Base-by-base conservation (phyloP, 1,140 invertebrate species). In the Carposina sasakii region DNA sequence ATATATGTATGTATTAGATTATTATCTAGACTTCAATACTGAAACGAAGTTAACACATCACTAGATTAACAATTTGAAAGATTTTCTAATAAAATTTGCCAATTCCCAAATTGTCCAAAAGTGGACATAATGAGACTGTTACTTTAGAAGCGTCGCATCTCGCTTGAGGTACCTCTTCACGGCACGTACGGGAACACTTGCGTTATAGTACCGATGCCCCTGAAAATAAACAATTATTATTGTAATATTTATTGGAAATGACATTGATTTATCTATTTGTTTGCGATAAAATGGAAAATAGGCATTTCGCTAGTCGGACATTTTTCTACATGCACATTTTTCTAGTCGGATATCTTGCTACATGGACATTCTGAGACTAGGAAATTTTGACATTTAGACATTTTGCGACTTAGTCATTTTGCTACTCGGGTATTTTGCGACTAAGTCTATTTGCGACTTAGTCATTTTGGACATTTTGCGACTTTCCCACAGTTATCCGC, bases 161-260 rank as follows among this genome's bases (percentile, higher is more conserved):
- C 5, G 24, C 5, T 6, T 12, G 5, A 6, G 24, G 24, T 5
- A 6, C 12, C 24, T 26, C 24, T 49, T 71, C 63, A 71, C 44
- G 75, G 75, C 41, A 78, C 48, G 43, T 74, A 69, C 0, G 92
- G 91, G 78, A 96, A 96, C 6, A 95, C 89, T 71, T 96, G 93
- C 0, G 94, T 95, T 5, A 99, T 90, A 67, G 94, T 91, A 0
- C 97, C 97, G 67, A 98, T 95, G 16, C 59, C 95, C 93, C 86
- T 96, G 96, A 48, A 63, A 20, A 46, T 3, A 31, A 31, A 54
- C 52, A 49, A 19, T 34, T 34, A 54, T 43, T 36, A 48, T 40
- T 20, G 4, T 34, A 9, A 3, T 31, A 17, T 45, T 28, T 34
- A 24, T 15, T 34, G 40, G 15, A 2, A 21, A 20, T 30, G 12